Evolutionary conservation across 2,888 invertebrate species (phyloP).

Genomic region (Sarcophaga carnaria): DNA sequence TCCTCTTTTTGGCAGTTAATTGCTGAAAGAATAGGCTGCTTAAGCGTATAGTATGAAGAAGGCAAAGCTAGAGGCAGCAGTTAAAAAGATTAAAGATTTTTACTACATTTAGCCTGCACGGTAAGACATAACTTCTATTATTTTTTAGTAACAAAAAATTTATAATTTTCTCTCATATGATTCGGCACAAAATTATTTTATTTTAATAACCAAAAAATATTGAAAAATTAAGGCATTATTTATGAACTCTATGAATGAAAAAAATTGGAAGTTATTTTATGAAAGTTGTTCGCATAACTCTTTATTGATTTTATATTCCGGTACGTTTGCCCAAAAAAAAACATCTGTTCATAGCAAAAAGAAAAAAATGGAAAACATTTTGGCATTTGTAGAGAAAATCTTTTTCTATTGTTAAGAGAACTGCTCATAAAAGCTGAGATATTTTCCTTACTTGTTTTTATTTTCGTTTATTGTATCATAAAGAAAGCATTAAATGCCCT

Average conservation of each 20-base stretch:
- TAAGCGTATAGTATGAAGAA: neutral
- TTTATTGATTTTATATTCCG: constrained; percentile 14
- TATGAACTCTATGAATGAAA: neutral
- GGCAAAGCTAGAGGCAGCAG: neutral
- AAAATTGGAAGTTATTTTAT: neutral
- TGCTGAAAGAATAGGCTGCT: constrained; percentile 35
- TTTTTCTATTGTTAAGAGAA: constrained; percentile 2
- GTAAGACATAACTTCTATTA: neutral
- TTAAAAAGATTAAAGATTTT: no score
- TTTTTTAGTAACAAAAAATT: neutral
- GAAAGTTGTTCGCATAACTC: constrained; percentile 21
- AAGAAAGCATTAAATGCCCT: constrained; percentile 8
- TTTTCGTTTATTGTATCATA: neutral
- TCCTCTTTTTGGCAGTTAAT: constrained; percentile 26
- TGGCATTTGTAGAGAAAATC: neutral
- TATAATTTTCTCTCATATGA: neutral
- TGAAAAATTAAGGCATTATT: constrained; percentile 21
- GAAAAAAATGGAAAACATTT: no score
- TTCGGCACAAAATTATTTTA: neutral
- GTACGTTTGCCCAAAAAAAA: neutral
- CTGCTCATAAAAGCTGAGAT: constrained; percentile 1
- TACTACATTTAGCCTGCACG: no score
- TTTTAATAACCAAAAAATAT: constrained; percentile 7
- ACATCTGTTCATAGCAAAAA: neutral
- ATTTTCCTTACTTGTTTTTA: neutral